A percentile compares a stretch with the other conserved stretches of the same genome.
These are phyloP conservation scores for Microplitis mediator DNA, from an alignment of 1,140 invertebrate species.

Conservation along the genomic window DNA sequence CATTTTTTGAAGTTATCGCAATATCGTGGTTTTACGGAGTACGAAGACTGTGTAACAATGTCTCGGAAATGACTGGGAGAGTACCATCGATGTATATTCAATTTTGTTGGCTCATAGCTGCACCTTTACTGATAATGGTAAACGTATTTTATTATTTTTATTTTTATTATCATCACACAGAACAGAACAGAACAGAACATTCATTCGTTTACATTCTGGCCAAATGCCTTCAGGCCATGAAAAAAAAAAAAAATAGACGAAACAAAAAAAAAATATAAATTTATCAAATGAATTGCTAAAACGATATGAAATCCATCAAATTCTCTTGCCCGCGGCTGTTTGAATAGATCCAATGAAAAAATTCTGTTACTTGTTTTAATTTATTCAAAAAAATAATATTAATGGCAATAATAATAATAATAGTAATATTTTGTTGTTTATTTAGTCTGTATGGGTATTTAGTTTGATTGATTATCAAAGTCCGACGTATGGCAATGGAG, in stretches of 20 bases:
- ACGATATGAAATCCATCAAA: not conserved
- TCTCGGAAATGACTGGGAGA: constrained; percentile 86
- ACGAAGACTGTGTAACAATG: constrained; percentile 76
- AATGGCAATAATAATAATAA: not conserved
- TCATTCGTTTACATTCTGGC: not conserved
- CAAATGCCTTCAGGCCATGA: not conserved
- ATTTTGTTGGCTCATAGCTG: constrained; percentile 82
- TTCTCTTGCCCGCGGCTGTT: no score
- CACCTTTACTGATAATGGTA: constrained; percentile 82
- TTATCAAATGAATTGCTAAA: not conserved
- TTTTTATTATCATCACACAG: not conserved
- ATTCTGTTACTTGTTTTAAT: no score
- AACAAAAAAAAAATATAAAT: not conserved
- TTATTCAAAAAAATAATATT: no score
- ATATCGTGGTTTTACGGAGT: constrained; percentile 93
- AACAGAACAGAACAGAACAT: no score
- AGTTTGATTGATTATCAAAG: constrained; percentile 85
- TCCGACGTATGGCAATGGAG: constrained; percentile 77
- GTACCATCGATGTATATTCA: constrained; percentile 80
- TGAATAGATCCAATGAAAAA: no score
- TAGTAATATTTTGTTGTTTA: not conserved
- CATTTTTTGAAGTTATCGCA: constrained; percentile 89
- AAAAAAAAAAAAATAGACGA: constrained; percentile 5
- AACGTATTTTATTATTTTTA: constrained; percentile 40
- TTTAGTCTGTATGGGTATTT: constrained; percentile 83